Base-by-base conservation (phyloP, 1,140 invertebrate species). In the Halesus radiatus region DNA sequence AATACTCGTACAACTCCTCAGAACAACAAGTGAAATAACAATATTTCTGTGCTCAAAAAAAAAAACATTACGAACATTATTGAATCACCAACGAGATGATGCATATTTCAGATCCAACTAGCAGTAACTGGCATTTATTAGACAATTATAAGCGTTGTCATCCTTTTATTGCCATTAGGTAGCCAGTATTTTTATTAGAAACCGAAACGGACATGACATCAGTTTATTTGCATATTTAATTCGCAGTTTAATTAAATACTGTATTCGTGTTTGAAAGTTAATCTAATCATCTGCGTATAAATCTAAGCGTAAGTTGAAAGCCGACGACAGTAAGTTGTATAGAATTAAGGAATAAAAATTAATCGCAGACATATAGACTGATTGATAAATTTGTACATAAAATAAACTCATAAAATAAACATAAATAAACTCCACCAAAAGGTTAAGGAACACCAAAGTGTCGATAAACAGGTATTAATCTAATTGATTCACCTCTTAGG, bases 81-180 rank as follows among this genome's bases (percentile, higher is more conserved):
- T 70, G 66, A 70, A 18, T 70, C 66, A 70, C 66, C 66, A 45
- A 1, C 16, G n/a, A 45, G 66, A 70, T 70, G 66, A 70, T 70
- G 37, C 32, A 70, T 22, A 70, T 50, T n/a, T 70, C 15, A 70
- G 66, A 18, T n/a, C 1, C 18, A 50, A 45, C 8, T n/a, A 18
- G 37, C 66, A 22, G 37, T 70, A 70, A 70, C 66, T 50, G 45
- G 66, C 18, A 70, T 70, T 50, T 37, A 70, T 70, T 50, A 64
- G 3, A 29, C 23, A 29, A 64, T 58, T 22, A 58, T 58, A 3
- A 22, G 8, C 13, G n/a, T 22, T 58, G 54, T 58, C 54, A 58
- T 58, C 54, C 54, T 58, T 58, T 58, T 18, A 58, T 58, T 58
- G 54, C 54, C 54, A 22, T 20, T 20, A 16, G 54, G 54, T 18